Evolutionary conservation across 2,113 vertebrate species (phyloP).

Genomic region (Steatornis caripensis): DNA sequence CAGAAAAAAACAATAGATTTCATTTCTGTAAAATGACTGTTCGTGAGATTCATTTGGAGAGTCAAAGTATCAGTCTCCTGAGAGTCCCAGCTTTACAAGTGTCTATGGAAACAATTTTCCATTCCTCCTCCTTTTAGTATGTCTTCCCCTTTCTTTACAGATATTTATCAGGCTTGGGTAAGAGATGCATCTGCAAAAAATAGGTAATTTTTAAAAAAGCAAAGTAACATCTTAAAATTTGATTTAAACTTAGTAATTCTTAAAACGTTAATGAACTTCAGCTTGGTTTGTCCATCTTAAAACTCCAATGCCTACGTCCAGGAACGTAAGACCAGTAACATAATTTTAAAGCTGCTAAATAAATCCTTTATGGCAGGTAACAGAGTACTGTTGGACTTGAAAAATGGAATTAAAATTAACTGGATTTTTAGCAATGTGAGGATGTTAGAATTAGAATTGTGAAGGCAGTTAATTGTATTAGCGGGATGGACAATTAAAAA

Average conservation of each 20-base stretch:
- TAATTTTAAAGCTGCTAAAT: constrained; percentile 70
- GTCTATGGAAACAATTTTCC: not conserved
- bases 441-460: constrained; percentile 33
- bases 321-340: constrained; percentile 44
- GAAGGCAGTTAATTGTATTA: constrained; percentile 63
- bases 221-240: not conserved
- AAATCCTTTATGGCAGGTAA: constrained; percentile 56
- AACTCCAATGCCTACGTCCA: constrained; percentile 1
- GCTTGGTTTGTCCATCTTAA: constrained; percentile 29
- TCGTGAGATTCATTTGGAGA: not conserved
- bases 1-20: not conserved
- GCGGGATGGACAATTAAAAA: constrained; percentile 59
- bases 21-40: not conserved
- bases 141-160: not conserved
- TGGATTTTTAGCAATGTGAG: constrained; percentile 51
- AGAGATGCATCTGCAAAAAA: not conserved
- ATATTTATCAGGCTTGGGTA: not conserved
- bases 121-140: not conserved
- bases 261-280: constrained; percentile 30
- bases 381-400: constrained; percentile 50
- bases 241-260: not conserved
- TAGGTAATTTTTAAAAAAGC: not conserved
- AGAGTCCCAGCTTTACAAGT: not conserved
- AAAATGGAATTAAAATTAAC: constrained; percentile 64
- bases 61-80: not conserved